phyloP scores from a whole-genome alignment of 2,113 vertebrate species.

The Athene noctua region DNA sequence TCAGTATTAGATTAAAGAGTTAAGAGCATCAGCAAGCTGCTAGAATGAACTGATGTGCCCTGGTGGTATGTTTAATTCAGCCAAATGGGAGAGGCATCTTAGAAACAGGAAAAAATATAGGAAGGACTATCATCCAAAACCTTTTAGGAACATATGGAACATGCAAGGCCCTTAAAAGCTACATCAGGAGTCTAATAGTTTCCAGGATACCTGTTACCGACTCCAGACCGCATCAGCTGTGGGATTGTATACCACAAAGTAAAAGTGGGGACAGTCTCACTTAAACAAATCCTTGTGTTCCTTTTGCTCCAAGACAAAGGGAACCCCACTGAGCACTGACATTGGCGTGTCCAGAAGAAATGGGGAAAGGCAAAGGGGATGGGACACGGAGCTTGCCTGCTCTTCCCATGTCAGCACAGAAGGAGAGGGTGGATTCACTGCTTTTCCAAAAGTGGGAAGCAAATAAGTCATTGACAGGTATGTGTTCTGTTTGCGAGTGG shows the following conservation, averaged over 20 bases:
- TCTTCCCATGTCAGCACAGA: background rate
- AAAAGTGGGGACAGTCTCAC: background rate
- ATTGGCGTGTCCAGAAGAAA: background rate
- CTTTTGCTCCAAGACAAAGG: background rate
- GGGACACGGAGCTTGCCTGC: background rate
- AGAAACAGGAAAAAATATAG: background rate
- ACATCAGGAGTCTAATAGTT: background rate
- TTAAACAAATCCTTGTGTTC: background rate
- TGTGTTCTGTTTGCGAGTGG: background rate
- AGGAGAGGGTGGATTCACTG: background rate
- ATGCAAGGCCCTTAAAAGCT: background rate
- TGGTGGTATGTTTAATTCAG: background rate
- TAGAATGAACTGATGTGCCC: background rate
- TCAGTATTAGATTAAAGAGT: conserved; percentile 33
- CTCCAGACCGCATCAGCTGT: background rate
- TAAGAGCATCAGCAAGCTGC: background rate
- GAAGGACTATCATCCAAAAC: background rate
- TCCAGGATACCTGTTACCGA: background rate
- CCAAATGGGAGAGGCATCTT: background rate
- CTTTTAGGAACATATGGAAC: background rate
- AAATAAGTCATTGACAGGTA: background rate
- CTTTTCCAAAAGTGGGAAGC: background rate
- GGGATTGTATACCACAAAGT: too few species aligned
- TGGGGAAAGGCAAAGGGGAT: background rate
- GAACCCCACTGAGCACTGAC: background rate